Conservation (phyloP, 2,888 invertebrate genomes). For the Lamproptera curius region DNA sequence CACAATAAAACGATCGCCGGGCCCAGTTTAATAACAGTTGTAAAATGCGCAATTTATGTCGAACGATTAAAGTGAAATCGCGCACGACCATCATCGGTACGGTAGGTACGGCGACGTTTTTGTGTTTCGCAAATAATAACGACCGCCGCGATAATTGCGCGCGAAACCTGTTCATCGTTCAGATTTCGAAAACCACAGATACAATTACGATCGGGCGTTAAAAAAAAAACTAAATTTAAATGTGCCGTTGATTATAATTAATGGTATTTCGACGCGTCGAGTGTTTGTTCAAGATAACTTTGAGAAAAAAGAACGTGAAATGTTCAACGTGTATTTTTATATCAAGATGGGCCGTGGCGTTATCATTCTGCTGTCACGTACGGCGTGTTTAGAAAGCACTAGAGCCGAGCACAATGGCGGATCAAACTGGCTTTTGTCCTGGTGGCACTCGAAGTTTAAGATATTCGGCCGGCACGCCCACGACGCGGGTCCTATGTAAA, state of each 20-base stretch:
- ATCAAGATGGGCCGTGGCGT: slow-evolving; percentile 23
- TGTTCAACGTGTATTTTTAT: slow-evolving; percentile 12
- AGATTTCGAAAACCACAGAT: slow-evolving; percentile 4
- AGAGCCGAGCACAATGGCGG: slow-evolving; percentile 51
- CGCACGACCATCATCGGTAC: slow-evolving; percentile 8
- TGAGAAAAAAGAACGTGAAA: background rate
- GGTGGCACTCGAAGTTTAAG: slow-evolving; percentile 51
- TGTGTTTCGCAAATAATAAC: slow-evolving; percentile 16
- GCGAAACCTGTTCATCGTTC: slow-evolving; percentile 13
- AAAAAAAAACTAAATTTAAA: background rate
- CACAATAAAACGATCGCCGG: slow-evolving; percentile 2
- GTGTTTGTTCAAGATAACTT: too few species aligned
- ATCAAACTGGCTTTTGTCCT: slow-evolving; percentile 53
- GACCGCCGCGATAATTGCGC: slow-evolving; percentile 8
- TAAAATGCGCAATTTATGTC: slow-evolving; percentile 16
- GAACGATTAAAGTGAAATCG: slow-evolving; percentile 16
- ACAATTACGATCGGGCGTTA: background rate
- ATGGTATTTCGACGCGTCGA: background rate
- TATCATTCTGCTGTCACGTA: slow-evolving; percentile 31
- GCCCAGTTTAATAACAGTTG: slow-evolving; percentile 8
- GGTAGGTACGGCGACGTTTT: slow-evolving; percentile 4
- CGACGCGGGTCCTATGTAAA: slow-evolving; percentile 39
- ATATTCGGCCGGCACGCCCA: slow-evolving; percentile 48
- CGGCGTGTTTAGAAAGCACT: slow-evolving; percentile 54
- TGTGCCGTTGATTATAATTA: background rate